Base-by-base conservation (phyloP, 1,140 invertebrate genomes). In the Formica exsecta region DNA sequence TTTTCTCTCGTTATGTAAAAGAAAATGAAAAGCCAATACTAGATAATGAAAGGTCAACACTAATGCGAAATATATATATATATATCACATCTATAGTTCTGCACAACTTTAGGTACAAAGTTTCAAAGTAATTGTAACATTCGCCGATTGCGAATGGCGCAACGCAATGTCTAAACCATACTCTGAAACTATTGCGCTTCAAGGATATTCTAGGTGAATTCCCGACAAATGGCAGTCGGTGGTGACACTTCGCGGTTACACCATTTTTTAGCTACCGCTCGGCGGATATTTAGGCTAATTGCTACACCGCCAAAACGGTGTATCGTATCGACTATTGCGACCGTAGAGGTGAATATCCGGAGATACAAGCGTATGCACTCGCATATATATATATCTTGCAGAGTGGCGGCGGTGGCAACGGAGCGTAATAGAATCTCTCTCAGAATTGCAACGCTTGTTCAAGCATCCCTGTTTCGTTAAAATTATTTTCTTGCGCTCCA, bases 231-330 rank as follows among this genome's bases (percentile, higher is more conserved):
- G 44, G 44, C 64, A 80, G 48, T 54, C 51, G 76, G 64, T 22
- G 32, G 44, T 80, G 76, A 73, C 79, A 73, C 41, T 73, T 73
- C 2, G 66, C 1, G 79, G 79, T 61, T 41, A 41, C n/a, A 57
- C 25, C 13, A 29, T 68, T 81, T 73, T 81, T 81, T 81, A 81
- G 36, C 36, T 41, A 79, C 76, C 19, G 66, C 32, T 59, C 51
- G 54, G 36, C 25, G 38, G 36, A 51, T 66, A 73, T 81, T 81
- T 73, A 81, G 79, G 66, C 66, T 81, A 81, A 81, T 81, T 59
- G 79, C 68, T n/a, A 25, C 19, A 8, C 54, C 36, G 25, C 25
- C 36, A 32, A 19, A 59, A 73, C 57, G 36, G 77, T 81, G 54
- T 73, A 81, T 61, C 22, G 22, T 19, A 41, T 38, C 51, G 51